phyloP scores from a whole-genome alignment of 2,797 vertebrate genomes.

The Enteromius radiatus region DNA sequence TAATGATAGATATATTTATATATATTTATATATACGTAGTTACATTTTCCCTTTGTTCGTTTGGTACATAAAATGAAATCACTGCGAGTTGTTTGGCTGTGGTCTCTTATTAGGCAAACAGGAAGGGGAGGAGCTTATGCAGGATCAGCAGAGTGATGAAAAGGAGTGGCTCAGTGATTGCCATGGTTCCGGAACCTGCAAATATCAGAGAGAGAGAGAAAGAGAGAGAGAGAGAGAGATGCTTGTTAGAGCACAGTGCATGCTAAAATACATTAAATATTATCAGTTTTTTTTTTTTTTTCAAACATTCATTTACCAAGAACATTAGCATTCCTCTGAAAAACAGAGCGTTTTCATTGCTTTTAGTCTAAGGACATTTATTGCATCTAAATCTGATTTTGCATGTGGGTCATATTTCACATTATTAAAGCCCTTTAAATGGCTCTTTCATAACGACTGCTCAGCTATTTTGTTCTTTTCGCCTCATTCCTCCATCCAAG shows the following conservation, averaged over 20 bases:
- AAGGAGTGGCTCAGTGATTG: slow-evolving; percentile 79
- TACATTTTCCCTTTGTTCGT: slow-evolving; percentile 64
- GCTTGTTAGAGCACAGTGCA: slow-evolving; percentile 19
- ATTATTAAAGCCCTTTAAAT: slow-evolving; percentile 40
- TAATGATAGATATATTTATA: slow-evolving; percentile 62
- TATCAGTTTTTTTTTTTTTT: neutral
- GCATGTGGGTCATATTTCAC: slow-evolving; percentile 34
- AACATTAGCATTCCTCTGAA: neutral
- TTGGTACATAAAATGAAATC: slow-evolving; percentile 74
- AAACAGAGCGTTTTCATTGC: neutral
- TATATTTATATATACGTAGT: slow-evolving; percentile 47
- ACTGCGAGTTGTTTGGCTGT: slow-evolving; percentile 62
- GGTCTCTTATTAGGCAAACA: slow-evolving; percentile 84
- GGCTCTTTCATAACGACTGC: slow-evolving; percentile 31
- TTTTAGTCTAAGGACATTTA: slow-evolving; percentile 16
- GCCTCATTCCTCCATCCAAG: slow-evolving; percentile 5
- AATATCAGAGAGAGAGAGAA: slow-evolving; percentile 43
- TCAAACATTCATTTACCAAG: neutral
- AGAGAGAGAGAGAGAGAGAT: slow-evolving; percentile 38
- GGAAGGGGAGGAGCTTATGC: slow-evolving; percentile 84
- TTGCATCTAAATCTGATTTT: slow-evolving; percentile 16
- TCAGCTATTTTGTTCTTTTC: slow-evolving; percentile 23
- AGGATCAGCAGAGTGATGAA: slow-evolving; percentile 83
- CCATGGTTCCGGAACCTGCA: slow-evolving; percentile 82
- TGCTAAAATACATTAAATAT: neutral